A percentile compares a stretch with the other conserved stretches of the same genome.
These are phyloP conservation scores for Ephestia elutella DNA, from an alignment of 1,140 invertebrate genomes.

Conservation along the genomic window DNA sequence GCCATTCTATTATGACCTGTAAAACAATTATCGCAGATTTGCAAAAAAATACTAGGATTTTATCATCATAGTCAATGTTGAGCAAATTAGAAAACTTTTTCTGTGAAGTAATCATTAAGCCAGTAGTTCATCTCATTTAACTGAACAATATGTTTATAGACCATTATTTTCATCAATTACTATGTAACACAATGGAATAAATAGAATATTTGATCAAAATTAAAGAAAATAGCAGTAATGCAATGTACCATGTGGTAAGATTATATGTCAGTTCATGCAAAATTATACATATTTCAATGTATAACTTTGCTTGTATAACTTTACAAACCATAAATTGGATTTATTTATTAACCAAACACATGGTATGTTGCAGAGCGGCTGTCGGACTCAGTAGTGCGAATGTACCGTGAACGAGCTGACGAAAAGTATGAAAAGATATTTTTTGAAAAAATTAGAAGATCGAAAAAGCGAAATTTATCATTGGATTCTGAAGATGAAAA, in stretches of 20 bases:
- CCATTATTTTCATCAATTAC: no score
- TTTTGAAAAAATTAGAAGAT: slow-evolving; percentile 46
- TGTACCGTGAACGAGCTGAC: slow-evolving; percentile 54
- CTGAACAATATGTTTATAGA: no score
- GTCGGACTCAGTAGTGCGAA: slow-evolving; percentile 61
- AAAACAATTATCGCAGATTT: no score
- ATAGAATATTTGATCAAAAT: neutral
- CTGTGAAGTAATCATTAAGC: no score
- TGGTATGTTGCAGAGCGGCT: slow-evolving; percentile 75
- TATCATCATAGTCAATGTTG: no score
- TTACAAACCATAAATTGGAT: slow-evolving; percentile 16
- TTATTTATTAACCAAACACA: slow-evolving; percentile 59
- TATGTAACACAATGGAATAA: no score
- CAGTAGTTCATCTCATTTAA: no score
- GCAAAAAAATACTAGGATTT: no score
- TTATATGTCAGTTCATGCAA: neutral
- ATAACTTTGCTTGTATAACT: neutral
- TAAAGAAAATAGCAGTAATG: slow-evolving; percentile 16
- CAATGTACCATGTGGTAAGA: slow-evolving; percentile 66
- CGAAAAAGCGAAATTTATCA: slow-evolving; percentile 43
- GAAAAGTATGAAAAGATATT: slow-evolving; percentile 52
- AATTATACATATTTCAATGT: no score
- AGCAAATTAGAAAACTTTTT: no score
- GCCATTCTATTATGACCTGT: no score
- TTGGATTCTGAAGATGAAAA: slow-evolving; percentile 30